phyloP scores from a whole-genome alignment of 2,888 invertebrate genomes.

The Cerceris ruficornis region DNA sequence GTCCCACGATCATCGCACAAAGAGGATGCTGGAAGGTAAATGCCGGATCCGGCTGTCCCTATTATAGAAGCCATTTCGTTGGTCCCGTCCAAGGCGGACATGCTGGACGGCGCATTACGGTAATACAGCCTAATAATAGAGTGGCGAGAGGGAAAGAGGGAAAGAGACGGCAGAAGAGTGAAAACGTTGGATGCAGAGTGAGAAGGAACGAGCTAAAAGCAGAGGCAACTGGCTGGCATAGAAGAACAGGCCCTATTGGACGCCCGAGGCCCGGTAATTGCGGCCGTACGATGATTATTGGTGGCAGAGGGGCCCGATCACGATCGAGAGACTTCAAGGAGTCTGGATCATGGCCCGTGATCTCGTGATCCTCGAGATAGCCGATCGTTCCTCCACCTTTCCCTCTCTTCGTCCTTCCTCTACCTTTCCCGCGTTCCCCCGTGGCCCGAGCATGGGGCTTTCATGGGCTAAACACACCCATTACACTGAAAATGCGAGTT shows the following conservation, averaged over 20 bases:
- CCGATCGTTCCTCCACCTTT: conserved; percentile 45
- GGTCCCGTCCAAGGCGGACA: conserved; percentile 64
- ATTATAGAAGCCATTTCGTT: conserved; percentile 71
- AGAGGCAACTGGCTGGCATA: conserved; percentile 31
- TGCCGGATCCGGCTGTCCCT: conserved; percentile 61
- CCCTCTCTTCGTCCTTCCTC: conserved; percentile 20
- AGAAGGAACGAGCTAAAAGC: conserved; percentile 26
- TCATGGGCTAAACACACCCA: conserved; percentile 76
- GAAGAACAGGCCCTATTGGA: conserved; percentile 71
- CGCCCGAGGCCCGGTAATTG: conserved; percentile 77
- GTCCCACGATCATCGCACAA: conserved; percentile 43
- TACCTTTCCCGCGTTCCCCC: conserved; percentile 36
- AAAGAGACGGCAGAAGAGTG: conserved; percentile 4
- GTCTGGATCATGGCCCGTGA: conserved; percentile 21
- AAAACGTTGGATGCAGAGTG: background rate
- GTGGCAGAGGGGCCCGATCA: conserved; percentile 71
- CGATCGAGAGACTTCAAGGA: conserved; percentile 70
- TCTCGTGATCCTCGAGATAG: conserved; percentile 38
- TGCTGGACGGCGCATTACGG: conserved; percentile 76
- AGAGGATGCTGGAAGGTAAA: conserved; percentile 60
- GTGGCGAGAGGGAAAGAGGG: conserved; percentile 56
- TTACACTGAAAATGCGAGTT: conserved; percentile 80
- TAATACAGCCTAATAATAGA: conserved; percentile 81
- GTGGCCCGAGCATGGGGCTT: conserved; percentile 39
- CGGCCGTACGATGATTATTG: conserved; percentile 79